Evolutionary conservation across 1,140 invertebrate species (phyloP).

Genomic region (Portunus trituberculatus): DNA sequence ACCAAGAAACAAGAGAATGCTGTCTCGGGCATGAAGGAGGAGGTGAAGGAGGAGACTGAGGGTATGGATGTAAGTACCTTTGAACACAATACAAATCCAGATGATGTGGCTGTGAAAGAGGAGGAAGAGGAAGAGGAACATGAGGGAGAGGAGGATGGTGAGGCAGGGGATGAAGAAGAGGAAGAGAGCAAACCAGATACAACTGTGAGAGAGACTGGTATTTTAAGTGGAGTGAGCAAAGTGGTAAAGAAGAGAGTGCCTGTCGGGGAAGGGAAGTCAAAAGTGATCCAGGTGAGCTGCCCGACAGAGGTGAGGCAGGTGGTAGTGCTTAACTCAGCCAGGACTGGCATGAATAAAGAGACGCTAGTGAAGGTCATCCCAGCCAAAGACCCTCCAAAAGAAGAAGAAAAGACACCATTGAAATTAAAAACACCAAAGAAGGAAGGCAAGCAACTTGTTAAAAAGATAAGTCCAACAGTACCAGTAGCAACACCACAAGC

Average conservation of each 20-base stretch:
- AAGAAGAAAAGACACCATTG: conserved; percentile 56
- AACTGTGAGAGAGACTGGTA: background rate
- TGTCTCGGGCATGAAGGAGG: background rate
- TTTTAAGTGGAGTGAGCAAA: background rate
- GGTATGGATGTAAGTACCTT: background rate
- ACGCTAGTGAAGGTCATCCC: conserved; percentile 63
- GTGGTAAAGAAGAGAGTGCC: background rate
- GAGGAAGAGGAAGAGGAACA: background rate
- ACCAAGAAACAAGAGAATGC: background rate
- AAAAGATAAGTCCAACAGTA: background rate
- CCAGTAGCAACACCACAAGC: background rate
- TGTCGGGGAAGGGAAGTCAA: conserved; percentile 15
- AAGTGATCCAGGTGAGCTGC: conserved; percentile 60
- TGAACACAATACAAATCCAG: background rate
- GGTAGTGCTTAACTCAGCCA: conserved; percentile 64
- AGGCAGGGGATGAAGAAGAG: background rate
- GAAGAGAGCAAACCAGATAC: background rate
- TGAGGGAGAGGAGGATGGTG: background rate
- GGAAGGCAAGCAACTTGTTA: background rate
- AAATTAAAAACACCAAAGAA: conserved; percentile 38
- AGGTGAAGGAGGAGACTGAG: conserved; percentile 7
- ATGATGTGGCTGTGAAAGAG: background rate
- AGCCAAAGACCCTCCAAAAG: conserved; percentile 56
- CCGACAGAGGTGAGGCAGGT: conserved; percentile 58
- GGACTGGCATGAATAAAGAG: conserved; percentile 47